Evolutionary conservation across 2,113 vertebrate species (phyloP).

Genomic region (Scartelaos histophorus): DNA sequence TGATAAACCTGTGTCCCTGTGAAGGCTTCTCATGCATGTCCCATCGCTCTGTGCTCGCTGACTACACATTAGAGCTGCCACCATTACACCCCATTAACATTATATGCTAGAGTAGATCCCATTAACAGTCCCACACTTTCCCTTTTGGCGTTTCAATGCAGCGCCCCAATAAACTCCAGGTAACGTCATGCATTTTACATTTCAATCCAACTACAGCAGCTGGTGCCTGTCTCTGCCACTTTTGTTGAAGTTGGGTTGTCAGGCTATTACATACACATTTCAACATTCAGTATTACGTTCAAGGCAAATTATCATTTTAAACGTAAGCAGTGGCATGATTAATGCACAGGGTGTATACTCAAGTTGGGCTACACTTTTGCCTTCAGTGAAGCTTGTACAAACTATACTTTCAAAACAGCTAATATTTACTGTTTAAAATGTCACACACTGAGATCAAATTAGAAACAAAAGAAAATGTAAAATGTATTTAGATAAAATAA

Average conservation of each 20-base stretch:
- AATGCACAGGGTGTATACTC: background rate
- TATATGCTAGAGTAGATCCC: constrained; percentile 46
- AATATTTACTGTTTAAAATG: background rate
- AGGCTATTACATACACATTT: background rate
- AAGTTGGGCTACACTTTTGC: background rate
- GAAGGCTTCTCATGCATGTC: constrained; percentile 54
- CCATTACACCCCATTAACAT: constrained; percentile 53
- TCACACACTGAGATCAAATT: background rate
- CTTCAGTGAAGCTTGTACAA: background rate
- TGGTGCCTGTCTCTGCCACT: background rate
- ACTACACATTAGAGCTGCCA: constrained; percentile 47
- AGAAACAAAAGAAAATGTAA: background rate
- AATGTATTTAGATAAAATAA: too few relatives aligned
- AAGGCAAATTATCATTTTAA: background rate
- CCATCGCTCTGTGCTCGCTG: constrained; percentile 26
- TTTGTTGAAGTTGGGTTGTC: constrained; percentile 1
- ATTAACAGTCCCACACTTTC: constrained; percentile 29
- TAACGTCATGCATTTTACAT: constrained; percentile 15
- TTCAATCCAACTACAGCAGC: constrained; percentile 3
- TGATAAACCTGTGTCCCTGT: constrained; percentile 40
- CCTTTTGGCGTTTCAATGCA: constrained; percentile 31
- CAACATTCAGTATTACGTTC: background rate
- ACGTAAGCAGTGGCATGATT: background rate
- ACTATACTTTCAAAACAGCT: background rate
- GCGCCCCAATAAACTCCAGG: constrained; percentile 15